These are phyloP conservation scores for Chirona hameri DNA, from an alignment of 2,888 invertebrate genomes.

Conservation along the genomic window DNA sequence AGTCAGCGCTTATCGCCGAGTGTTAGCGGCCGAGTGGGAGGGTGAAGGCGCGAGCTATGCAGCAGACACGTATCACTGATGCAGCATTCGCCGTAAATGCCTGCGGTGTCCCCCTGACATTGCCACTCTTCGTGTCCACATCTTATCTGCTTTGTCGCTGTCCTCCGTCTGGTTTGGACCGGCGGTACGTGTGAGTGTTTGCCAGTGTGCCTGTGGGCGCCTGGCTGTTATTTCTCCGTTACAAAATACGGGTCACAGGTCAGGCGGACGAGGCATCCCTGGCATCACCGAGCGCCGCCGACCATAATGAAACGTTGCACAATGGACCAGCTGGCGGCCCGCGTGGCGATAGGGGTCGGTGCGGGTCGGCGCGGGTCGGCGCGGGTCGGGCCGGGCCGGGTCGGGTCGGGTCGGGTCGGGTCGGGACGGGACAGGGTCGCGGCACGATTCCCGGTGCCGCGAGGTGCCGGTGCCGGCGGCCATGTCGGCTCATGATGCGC, in stretches of 20 bases:
- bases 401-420: neutral
- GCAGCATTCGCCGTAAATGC: neutral
- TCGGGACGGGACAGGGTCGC: neutral
- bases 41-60: neutral
- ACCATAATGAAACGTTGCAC: constrained; percentile 13
- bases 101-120: neutral
- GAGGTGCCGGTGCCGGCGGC: neutral
- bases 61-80: neutral
- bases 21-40: neutral
- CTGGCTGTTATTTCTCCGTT: neutral
- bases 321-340: neutral
- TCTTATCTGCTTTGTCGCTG: neutral
- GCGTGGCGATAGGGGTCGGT: neutral
- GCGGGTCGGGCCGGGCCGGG: neutral
- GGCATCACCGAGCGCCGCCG: neutral
- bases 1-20: neutral
- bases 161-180: neutral
- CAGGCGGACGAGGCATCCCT: neutral
- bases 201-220: neutral
- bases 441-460: neutral
- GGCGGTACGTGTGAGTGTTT: neutral
- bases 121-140: neutral
- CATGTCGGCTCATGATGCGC: neutral
- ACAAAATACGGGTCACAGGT: neutral
- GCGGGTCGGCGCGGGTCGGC: neutral